phyloP scores from a whole-genome alignment of 53 echinoderm and acorn worm species.

The Temnopleurus reevesii region DNA sequence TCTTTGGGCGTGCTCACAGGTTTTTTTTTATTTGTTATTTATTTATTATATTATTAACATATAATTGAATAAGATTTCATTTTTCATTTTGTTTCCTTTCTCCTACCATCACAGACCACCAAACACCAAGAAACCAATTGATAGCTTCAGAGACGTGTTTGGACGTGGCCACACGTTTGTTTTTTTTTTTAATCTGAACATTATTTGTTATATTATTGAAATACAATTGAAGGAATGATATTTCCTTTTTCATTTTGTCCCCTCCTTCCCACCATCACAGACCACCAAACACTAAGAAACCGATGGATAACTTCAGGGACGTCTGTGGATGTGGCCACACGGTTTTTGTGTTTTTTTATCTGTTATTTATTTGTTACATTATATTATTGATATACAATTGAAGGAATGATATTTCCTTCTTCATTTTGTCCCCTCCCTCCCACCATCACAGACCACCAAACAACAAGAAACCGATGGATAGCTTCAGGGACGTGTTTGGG shows the following conservation, averaged over 20 bases:
- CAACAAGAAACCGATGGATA: conserved; percentile 60
- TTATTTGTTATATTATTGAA: background rate
- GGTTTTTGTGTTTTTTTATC: too few relatives aligned
- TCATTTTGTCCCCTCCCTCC: background rate
- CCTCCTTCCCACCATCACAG: conserved; percentile 27
- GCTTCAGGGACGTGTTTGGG: conserved; percentile 83
- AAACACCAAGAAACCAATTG: conserved; percentile 54
- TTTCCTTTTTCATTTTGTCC: background rate
- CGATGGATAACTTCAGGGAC: conserved; percentile 69
- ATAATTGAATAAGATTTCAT: too few relatives aligned
- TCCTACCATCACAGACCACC: conserved; percentile 56
- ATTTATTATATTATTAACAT: too few relatives aligned
- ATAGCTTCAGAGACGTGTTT: conserved; percentile 78
- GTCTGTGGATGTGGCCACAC: conserved; percentile 78
- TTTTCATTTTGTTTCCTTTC: background rate
- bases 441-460: conserved; percentile 53
- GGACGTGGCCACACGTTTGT: conserved; percentile 74
- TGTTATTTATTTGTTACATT: background rate
- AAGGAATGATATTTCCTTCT: too few relatives aligned
- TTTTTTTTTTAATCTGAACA: background rate
- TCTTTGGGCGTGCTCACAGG: conserved; percentile 77
- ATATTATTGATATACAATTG: too few relatives aligned
- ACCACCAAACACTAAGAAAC: conserved; percentile 56
- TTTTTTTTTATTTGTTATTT: too few relatives aligned
- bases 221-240: too few relatives aligned